phyloP scores from a whole-genome alignment of 2,888 invertebrate genomes.

The Amaurobius ferox region DNA sequence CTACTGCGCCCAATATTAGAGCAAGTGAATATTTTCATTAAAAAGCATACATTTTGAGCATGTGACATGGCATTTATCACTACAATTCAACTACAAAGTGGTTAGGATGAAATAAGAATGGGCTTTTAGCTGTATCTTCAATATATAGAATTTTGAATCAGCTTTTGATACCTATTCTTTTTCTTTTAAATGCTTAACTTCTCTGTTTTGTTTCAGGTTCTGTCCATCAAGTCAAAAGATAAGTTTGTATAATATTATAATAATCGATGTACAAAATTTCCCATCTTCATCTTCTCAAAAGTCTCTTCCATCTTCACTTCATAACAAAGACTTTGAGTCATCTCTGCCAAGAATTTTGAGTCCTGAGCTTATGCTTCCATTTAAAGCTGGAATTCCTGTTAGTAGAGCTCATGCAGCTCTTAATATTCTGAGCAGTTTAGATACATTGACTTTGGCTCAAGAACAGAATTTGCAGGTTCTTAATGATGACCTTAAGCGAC shows the following conservation, averaged over 20 bases:
- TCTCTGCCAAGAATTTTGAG: slow-evolving; percentile 83
- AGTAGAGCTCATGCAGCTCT: slow-evolving; percentile 91
- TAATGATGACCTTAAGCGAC: slow-evolving; percentile 77
- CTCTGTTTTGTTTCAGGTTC: slow-evolving; percentile 78
- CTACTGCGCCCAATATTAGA: no score
- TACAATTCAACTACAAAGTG: no score
- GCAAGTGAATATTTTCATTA: no score
- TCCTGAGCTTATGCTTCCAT: slow-evolving; percentile 89
- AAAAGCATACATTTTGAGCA: no score
- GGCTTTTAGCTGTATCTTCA: no score
- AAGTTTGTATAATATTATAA: slow-evolving; percentile 89
- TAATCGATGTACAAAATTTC: slow-evolving; percentile 82
- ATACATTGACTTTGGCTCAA: slow-evolving; percentile 90
- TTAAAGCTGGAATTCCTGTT: slow-evolving; percentile 78
- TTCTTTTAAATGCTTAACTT: no score
- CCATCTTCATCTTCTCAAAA: slow-evolving; percentile 75
- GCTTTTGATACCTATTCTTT: no score
- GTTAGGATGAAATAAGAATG: no score
- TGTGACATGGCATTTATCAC: no score
- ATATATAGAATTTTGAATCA: no score
- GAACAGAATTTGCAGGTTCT: slow-evolving; percentile 77
- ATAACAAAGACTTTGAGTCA: slow-evolving; percentile 54
- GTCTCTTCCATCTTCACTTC: slow-evolving; percentile 41
- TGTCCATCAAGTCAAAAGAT: slow-evolving; percentile 83
- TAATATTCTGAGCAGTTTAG: slow-evolving; percentile 91